Evolutionary conservation across 2,797 vertebrate genomes (phyloP), one percentile per base, ranked within the genome.

Genomic region (Enteromius viviparus): DNA sequence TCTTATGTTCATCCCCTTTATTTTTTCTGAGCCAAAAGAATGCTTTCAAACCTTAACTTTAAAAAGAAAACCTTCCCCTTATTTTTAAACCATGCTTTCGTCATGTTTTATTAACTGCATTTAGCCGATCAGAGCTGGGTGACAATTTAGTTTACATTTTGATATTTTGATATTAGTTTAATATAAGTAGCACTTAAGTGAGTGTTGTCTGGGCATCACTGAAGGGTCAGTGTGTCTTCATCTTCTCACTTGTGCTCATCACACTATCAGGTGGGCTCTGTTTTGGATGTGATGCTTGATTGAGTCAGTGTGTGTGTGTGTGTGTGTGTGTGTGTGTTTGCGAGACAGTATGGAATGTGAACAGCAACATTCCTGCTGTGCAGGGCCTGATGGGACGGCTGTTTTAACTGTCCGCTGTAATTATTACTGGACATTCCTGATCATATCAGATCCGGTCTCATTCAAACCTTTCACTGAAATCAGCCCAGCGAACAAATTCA

Each of bases 391-490:
- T 26, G 62, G 74, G 37, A 55, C 34, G 32, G 14, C 76, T 79
- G 71, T 70, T 84, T 84, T 74, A 66, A 72, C 60, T 81, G 78
- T 76, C 70, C 51, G 0, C 26, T 70, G 14, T 76, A 17, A 84
- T 84, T 78, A 79, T 80, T 81, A 80, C 53, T 80, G 71, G 78
- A 86, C 70, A 68, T 42, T 26, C 77, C 5, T 45, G 14, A 62
- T 62, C 29, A 37, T 14, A 15, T 2, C 68, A 71, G 69, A 71
- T 17, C 14, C 47, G 34, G 4, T 37, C 68, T 9, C 42, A 47
- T 47, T 45, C 37, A 70, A 45, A 15, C n/a, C 37, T 23, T 42
- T 45, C n/a, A 42, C 12, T 15, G 11, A 26, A 8, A 26, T 70
- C 23, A 70, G 45, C 23, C 66, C 12, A 4, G 65, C 19, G 6